Percentiles rank a stretch among this genome's conserved stretches.
Conservation (phyloP, 2,888 invertebrate genomes). For the Choristoneura rosaceana region DNA sequence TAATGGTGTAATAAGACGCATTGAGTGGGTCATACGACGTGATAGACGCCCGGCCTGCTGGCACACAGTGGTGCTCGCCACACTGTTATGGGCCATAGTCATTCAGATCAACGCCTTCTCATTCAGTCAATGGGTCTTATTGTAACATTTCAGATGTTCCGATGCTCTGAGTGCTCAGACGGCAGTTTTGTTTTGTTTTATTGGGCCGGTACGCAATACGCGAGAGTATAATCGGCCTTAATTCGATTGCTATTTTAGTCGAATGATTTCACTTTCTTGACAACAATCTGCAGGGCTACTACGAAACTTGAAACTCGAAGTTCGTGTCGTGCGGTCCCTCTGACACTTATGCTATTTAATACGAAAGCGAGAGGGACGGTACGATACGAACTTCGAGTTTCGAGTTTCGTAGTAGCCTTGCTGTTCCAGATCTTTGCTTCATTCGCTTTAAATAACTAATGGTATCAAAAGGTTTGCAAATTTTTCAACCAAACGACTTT, state of each 20-base stretch:
- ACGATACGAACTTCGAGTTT: no score
- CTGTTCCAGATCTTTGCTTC: constrained; percentile 4
- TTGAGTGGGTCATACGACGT: constrained; percentile 79
- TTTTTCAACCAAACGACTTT: constrained; percentile 5
- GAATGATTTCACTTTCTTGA: constrained; percentile 23
- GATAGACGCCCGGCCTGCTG: constrained; percentile 75
- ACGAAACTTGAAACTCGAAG: no score
- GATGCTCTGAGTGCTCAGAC: constrained; percentile 44
- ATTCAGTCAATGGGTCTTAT: constrained; percentile 71
- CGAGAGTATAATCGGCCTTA: constrained; percentile 47
- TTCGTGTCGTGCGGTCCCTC: no score
- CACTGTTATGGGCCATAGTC: constrained; percentile 70
- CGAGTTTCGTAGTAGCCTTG: no score
- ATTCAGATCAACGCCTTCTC: constrained; percentile 69
- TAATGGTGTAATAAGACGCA: constrained; percentile 85
- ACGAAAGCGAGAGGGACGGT: no score
- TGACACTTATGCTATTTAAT: no score
- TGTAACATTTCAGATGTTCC: constrained; percentile 65
- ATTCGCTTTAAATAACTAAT: neutral
- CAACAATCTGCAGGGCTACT: no score
- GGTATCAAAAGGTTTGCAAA: neutral
- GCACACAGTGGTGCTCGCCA: constrained; percentile 67
- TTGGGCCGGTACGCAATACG: constrained; percentile 55
- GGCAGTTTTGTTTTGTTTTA: constrained; percentile 65
- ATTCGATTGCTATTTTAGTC: constrained; percentile 12